Evolutionary conservation across 2,888 invertebrate genomes (phyloP).

Genomic region (Eubasilissa splendida): DNA sequence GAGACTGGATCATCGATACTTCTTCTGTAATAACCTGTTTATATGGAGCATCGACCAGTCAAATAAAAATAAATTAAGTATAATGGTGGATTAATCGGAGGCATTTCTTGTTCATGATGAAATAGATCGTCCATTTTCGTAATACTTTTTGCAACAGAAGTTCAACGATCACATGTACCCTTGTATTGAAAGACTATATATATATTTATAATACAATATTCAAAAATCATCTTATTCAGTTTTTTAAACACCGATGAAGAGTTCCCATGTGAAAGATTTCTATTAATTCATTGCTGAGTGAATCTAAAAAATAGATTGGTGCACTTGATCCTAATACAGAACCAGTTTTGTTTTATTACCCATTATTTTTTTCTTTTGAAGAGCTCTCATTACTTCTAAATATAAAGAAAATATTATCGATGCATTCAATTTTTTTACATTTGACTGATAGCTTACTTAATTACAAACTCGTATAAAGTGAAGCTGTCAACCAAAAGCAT

Average conservation of each 20-base stretch:
- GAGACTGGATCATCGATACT: constrained; percentile 15
- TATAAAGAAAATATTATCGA: no score
- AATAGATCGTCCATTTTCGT: constrained; percentile 8
- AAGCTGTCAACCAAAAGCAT: no score
- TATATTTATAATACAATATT: neutral
- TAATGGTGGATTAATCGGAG: neutral
- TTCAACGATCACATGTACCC: neutral
- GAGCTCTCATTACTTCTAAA: no score
- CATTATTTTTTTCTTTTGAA: no score
- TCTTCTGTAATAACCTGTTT: neutral
- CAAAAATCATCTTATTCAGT: neutral
- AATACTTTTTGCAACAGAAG: neutral
- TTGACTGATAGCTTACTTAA: no score
- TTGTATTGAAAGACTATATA: neutral
- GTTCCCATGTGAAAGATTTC: neutral
- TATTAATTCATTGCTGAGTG: neutral
- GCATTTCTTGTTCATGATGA: constrained; percentile 21
- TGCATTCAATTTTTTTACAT: no score
- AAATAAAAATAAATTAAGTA: neutral
- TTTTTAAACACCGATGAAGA: neutral
- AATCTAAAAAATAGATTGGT: no score
- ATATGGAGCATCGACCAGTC: neutral
- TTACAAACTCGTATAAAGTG: no score
- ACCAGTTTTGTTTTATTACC: no score
- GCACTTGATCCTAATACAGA: no score